Evolutionary conservation across 2,888 invertebrate genomes (phyloP).

Genomic region (Caenorhabditis plicata): DNA sequence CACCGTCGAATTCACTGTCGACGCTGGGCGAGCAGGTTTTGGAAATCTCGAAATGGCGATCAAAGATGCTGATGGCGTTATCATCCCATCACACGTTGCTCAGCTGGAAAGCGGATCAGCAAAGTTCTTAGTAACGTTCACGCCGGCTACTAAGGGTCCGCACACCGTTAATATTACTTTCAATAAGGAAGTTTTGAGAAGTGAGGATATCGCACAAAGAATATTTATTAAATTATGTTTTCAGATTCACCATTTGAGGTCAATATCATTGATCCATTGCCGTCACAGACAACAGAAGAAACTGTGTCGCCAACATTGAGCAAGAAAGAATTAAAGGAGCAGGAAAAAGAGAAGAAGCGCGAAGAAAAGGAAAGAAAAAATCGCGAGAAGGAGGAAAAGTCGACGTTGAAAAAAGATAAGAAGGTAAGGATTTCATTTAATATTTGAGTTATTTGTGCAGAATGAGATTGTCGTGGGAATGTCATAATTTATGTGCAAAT

Average conservation of each 20-base stretch:
- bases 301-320: conserved; percentile 33
- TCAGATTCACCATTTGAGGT: conserved; percentile 77
- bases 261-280: conserved; percentile 70
- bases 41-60: conserved; percentile 91
- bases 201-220: conserved; percentile 20
- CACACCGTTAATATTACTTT: conserved; percentile 96
- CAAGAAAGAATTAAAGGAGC: conserved; percentile 45
- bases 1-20: conserved; percentile 73
- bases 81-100: conserved; percentile 65
- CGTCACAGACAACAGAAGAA: conserved; percentile 9
- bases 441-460: no score
- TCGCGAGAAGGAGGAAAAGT: conserved; percentile 58
- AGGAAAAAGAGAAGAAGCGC: conserved; percentile 49
- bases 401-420: conserved; percentile 44
- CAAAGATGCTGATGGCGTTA: conserved; percentile 83
- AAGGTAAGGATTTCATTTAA: no score
- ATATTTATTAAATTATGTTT: conserved; percentile 17
- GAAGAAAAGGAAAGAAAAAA: conserved; percentile 55
- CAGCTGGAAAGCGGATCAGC: conserved; percentile 65
- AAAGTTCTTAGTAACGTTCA: conserved; percentile 88
- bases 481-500: no score
- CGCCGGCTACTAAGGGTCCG: conserved; percentile 88
- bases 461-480: no score
- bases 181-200: conserved; percentile 77
- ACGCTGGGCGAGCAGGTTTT: conserved; percentile 93